Base-by-base conservation (phyloP, 2,113 vertebrate species). In the Nibea coibor region DNA sequence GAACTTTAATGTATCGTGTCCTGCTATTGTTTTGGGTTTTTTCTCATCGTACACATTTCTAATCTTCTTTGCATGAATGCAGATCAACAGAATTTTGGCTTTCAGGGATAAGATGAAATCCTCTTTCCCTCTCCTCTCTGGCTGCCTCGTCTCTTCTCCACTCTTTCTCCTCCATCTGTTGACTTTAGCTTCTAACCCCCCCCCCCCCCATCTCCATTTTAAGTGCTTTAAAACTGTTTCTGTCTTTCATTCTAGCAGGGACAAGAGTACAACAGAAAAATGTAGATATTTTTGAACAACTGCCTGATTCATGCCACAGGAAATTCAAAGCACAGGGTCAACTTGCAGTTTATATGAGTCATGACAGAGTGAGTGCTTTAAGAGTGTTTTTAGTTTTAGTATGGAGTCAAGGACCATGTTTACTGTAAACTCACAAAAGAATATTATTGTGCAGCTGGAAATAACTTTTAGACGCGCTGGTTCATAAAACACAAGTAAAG, bases 61-160 rank as follows among this genome's bases (percentile, higher is more conserved):
- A 83, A 83, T 89, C 59, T 80, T 53, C 72, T 78, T 87, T 75
- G 61, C 70, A 59, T 74, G 62, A 54, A 68, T 48, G 70, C 83
- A 75, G 75, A 75, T 83, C 69, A 76, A 76, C 57, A 45, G 50
- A 75, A 45, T 79, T 74, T 80, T 20, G 57, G 62, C 57, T 80
- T 59, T 64, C 35, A 68, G 83, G 56, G 80, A 84, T 84, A 79
- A 43, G 54, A 72, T 35, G 12, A 42, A 86, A 73, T 70, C 67
- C 67, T 83, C 72, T 62, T 58, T 28, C 11, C 42, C 47, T 28
- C 1, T 10, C 14, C 48, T 47, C 39, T 75, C 57, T 54, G 4
- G 10, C 35, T 17, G 11, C 20, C 24, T 54, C 15, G 1, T 57
- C 28, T 50, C 10, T 10, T 2, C 20, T 26, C 24, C 1, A 39